A percentile compares a stretch with the other conserved stretches of the same genome.
Conservation (phyloP, 2,888 invertebrate genomes). For the Acronicta psi region DNA sequence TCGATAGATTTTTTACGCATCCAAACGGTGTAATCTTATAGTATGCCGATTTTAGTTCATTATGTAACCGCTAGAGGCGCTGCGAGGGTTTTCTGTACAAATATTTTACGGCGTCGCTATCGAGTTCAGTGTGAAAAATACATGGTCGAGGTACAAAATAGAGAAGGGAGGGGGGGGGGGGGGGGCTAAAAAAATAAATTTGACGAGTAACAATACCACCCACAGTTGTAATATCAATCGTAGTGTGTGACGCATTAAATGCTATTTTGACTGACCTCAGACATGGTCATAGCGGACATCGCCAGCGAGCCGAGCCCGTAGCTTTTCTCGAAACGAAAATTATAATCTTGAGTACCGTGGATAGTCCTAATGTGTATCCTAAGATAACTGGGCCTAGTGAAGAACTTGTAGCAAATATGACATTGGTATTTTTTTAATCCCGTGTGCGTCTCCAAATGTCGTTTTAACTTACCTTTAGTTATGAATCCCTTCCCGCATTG, state of each 20-base stretch:
- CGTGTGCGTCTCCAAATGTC: slow-evolving; percentile 81
- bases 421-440: slow-evolving; percentile 84
- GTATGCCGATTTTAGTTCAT: too few relatives aligned
- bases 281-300: neutral
- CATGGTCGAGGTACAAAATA: too few relatives aligned
- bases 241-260: neutral
- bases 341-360: slow-evolving; percentile 81
- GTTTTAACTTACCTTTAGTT: slow-evolving; percentile 80
- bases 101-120: too few relatives aligned
- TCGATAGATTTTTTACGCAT: too few relatives aligned
- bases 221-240: too few relatives aligned
- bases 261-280: slow-evolving; percentile 34
- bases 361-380: slow-evolving; percentile 82
- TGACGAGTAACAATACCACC: too few relatives aligned
- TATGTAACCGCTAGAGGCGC: too few relatives aligned
- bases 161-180: too few relatives aligned
- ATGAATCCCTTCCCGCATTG: slow-evolving; percentile 85
- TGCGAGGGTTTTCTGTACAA: too few relatives aligned
- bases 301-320: neutral
- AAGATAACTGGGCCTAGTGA: slow-evolving; percentile 80
- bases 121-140: too few relatives aligned
- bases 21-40: too few relatives aligned
- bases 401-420: slow-evolving; percentile 84
- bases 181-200: too few relatives aligned
- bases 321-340: slow-evolving; percentile 68